Evolutionary conservation across 2,888 invertebrate species (phyloP).

Genomic region (Papilio protenor): DNA sequence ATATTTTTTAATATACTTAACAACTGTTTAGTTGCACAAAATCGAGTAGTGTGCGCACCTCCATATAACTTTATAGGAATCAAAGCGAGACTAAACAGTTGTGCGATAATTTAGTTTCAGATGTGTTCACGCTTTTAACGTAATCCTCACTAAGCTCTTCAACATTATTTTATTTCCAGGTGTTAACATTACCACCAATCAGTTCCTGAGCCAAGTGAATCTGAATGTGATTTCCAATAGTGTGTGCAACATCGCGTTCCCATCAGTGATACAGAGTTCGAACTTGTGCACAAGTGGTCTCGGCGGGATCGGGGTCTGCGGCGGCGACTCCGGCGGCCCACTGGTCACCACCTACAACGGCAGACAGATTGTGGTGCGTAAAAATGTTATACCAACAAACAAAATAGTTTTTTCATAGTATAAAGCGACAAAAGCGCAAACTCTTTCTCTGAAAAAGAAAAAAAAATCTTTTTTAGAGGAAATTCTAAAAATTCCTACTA

Average conservation of each 20-base stretch:
- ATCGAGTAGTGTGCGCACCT: too few species aligned
- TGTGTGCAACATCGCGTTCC: constrained; percentile 54
- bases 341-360: constrained; percentile 52
- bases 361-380: constrained; percentile 57
- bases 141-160: too few species aligned
- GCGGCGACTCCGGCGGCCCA: constrained; percentile 72
- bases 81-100: too few species aligned
- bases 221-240: constrained; percentile 60
- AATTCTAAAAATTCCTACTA: too few species aligned
- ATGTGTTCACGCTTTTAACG: too few species aligned
- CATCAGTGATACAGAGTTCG: constrained; percentile 52
- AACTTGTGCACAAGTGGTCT: constrained; percentile 58
- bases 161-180: constrained; percentile 32
- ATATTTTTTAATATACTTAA: too few species aligned
- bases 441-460: too few species aligned
- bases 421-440: too few species aligned
- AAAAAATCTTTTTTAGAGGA: too few species aligned
- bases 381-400: background rate
- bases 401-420: background rate
- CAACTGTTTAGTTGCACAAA: too few species aligned
- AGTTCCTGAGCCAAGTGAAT: constrained; percentile 52
- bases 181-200: constrained; percentile 48
- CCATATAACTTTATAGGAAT: too few species aligned
- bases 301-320: constrained; percentile 55
- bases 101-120: too few species aligned